Conservation (phyloP, 2,113 vertebrate genomes). For the Thalassoma bifasciatum region DNA sequence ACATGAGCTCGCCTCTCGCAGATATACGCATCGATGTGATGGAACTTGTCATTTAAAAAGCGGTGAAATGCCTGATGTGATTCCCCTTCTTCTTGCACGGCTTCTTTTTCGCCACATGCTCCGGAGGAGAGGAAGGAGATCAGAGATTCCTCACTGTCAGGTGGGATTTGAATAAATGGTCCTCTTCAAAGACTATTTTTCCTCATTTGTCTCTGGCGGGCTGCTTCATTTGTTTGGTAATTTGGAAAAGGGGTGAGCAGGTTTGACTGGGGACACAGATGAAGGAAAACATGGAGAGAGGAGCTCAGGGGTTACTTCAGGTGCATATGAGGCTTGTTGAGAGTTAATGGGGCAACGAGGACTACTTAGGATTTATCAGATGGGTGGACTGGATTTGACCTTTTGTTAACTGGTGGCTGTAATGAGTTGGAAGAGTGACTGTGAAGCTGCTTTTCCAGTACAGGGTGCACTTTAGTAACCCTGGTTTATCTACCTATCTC, state of each 20-base stretch:
- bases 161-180: slow-evolving; percentile 78
- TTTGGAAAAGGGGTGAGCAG: slow-evolving; percentile 62
- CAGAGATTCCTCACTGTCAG: slow-evolving; percentile 70
- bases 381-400: slow-evolving; percentile 61
- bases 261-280: slow-evolving; percentile 56
- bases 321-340: slow-evolving; percentile 45
- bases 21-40: slow-evolving; percentile 47
- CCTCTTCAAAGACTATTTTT: slow-evolving; percentile 77
- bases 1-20: slow-evolving; percentile 25
- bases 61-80: slow-evolving; percentile 57
- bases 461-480: not conserved
- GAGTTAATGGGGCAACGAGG: slow-evolving; percentile 74
- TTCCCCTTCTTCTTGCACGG: slow-evolving; percentile 50
- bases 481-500: too few relatives aligned
- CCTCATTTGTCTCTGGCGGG: slow-evolving; percentile 75
- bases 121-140: slow-evolving; percentile 63
- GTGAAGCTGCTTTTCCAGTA: not conserved
- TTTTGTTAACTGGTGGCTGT: slow-evolving; percentile 63
- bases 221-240: slow-evolving; percentile 80
- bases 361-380: slow-evolving; percentile 69
- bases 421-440: slow-evolving; percentile 28
- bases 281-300: slow-evolving; percentile 34
- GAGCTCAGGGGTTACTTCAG: slow-evolving; percentile 47
- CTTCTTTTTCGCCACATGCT: slow-evolving; percentile 53
- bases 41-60: slow-evolving; percentile 68